Conservation (phyloP, 35 echinoderm and acorn worm genomes). For the Acanthaster planci region DNA sequence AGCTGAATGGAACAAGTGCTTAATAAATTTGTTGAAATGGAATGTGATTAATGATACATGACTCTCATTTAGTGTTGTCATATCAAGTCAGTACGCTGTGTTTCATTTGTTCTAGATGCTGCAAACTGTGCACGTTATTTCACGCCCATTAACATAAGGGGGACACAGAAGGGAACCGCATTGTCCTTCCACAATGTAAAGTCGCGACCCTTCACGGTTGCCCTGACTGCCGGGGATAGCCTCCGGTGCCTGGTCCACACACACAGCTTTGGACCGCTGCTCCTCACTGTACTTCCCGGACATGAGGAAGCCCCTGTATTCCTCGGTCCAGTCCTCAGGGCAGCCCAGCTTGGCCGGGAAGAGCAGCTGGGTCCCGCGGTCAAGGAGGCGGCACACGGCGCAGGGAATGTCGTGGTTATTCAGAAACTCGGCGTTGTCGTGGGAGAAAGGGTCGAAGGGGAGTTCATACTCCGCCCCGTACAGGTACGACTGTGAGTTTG, state of each 20-base stretch:
- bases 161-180: constrained; percentile 39
- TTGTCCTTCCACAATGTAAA: constrained; percentile 24
- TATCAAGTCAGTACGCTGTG: too few species aligned
- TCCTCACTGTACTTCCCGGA: not conserved
- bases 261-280: constrained; percentile 20
- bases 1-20: too few species aligned
- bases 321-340: constrained; percentile 47
- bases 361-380: constrained; percentile 32
- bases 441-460: constrained; percentile 29
- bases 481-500: constrained; percentile 9
- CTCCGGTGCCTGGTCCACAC: constrained; percentile 53
- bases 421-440: constrained; percentile 37
- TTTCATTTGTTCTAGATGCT: constrained; percentile 9
- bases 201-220: not conserved
- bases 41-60: too few species aligned
- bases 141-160: constrained; percentile 46
- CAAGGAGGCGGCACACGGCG: constrained; percentile 38
- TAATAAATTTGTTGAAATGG: too few species aligned
- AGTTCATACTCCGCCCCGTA: constrained; percentile 47
- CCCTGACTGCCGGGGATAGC: not conserved
- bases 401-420: constrained; percentile 44
- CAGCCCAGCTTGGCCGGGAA: constrained; percentile 42
- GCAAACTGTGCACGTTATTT: constrained; percentile 39
- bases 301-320: constrained; percentile 54
- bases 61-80: too few species aligned